Base-by-base conservation (phyloP, 2,797 vertebrate species). In the Melanotaenia parkinsoni region DNA sequence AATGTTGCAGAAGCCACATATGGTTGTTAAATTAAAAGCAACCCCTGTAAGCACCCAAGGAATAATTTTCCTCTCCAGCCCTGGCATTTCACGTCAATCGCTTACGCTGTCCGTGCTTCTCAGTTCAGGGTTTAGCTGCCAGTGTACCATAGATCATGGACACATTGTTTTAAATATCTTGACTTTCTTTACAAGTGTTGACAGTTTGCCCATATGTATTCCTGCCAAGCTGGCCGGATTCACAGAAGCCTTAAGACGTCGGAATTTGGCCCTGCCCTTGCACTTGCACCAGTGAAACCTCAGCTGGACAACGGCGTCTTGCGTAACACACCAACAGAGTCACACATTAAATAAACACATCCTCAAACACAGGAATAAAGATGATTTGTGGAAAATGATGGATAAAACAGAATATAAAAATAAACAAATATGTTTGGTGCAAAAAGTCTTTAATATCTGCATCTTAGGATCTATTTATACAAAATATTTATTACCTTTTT, bases 131-230 rank as follows among this genome's bases (percentile, higher is more conserved):
- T 88, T 90, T 64, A 80, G 89, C 81, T 88, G 84, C 84, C 88
- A 92, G 91, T 90, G 91, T 82, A 88, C 86, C 87, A 93, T 94
- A 93, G 91, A 94, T 94, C 94, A 93, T 74, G 57, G 72, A 90
- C 69, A 89, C 88, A 88, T 88, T 94, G 93, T 95, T 93, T 94
- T 91, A 94, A 94, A 93, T 94, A 93, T 91, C 89, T 89, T 58
- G 66, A 89, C 86, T 87, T 89, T 91, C 89, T 94, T 93, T 92
- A 93, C 89, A 93, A 93, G 91, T 91, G 91, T 88, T 92, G 92
- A 94, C 91, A 83, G 86, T 91, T 93, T 93, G 90, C 89, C 91
- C 90, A 90, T 89, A 90, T 84, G 82, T 85, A 80, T 86, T 92
- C 84, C 90, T 93, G 93, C 92, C 91, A 93, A 93, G 89, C 73